phyloP scores from a whole-genome alignment of 2,797 vertebrate species.

The Bradypodion ventrale region DNA sequence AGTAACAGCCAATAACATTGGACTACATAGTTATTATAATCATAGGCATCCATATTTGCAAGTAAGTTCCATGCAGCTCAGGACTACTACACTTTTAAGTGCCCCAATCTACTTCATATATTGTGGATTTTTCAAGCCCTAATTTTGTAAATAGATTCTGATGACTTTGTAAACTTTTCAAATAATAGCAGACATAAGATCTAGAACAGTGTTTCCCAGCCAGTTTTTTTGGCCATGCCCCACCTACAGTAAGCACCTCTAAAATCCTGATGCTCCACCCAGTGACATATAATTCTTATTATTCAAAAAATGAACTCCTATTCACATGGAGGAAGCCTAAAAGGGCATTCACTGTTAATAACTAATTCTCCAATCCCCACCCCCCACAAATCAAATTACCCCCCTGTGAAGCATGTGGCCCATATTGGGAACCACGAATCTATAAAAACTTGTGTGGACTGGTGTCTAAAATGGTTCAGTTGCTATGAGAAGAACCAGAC shows the following conservation, averaged over 20 bases:
- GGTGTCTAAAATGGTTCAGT: not conserved
- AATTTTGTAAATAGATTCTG: not conserved
- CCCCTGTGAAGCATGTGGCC: no score
- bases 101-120: not conserved
- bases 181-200: not conserved
- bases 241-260: no score
- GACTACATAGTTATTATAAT: not conserved
- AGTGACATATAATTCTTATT: no score
- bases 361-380: no score
- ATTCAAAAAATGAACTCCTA: no score
- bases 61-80: not conserved
- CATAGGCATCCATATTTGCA: not conserved
- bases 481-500: not conserved
- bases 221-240: no score
- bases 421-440: no score
- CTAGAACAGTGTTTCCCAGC: no score
- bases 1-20: not conserved
- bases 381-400: no score
- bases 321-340: no score
- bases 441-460: not conserved
- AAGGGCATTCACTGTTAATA: no score
- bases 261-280: no score
- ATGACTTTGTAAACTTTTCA: not conserved
- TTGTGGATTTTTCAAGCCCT: not conserved
- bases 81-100: not conserved